A percentile compares a stretch with the other conserved stretches of the same genome.
Conservation (phyloP, 2,113 vertebrate species). For the Limnothrissa miodon region DNA sequence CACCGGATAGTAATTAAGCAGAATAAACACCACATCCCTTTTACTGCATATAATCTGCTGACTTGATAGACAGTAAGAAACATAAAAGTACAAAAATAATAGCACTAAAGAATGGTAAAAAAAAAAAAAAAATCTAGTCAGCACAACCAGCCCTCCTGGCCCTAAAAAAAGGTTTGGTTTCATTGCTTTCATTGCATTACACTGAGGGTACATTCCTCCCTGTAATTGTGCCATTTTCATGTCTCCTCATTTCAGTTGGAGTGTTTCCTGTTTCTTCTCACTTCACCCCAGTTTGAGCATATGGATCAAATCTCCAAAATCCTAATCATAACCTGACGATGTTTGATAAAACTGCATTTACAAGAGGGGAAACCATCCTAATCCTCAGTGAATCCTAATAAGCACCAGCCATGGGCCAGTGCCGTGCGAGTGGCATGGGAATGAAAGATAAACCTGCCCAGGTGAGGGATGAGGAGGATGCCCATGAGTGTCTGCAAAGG, state of each 20-base stretch:
- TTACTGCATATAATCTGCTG: not conserved
- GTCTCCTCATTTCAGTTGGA: conserved; percentile 13
- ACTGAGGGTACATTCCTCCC: not conserved
- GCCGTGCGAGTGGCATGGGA: not conserved
- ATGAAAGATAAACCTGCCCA: not conserved
- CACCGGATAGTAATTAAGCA: not conserved
- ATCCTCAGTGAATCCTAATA: not conserved
- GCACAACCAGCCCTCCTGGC: not conserved
- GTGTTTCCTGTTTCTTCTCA: not conserved
- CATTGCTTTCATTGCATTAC: not conserved
- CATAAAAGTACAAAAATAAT: not conserved
- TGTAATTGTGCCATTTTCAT: conserved; percentile 13
- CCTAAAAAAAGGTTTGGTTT: not conserved
- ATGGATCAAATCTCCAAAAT: not conserved
- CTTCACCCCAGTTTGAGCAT: not conserved
- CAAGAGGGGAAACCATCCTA: conserved; percentile 19
- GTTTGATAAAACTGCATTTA: conserved; percentile 22
- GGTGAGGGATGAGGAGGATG: not conserved
- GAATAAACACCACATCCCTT: not conserved
- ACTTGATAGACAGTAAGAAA: not conserved
- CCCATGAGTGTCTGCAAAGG: not conserved
- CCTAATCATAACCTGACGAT: conserved; percentile 28
- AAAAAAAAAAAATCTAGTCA: not conserved
- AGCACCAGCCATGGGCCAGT: not conserved
- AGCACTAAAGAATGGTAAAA: not conserved